phyloP scores from a whole-genome alignment of 2,113 vertebrate genomes.

The Sprattus sprattus region DNA sequence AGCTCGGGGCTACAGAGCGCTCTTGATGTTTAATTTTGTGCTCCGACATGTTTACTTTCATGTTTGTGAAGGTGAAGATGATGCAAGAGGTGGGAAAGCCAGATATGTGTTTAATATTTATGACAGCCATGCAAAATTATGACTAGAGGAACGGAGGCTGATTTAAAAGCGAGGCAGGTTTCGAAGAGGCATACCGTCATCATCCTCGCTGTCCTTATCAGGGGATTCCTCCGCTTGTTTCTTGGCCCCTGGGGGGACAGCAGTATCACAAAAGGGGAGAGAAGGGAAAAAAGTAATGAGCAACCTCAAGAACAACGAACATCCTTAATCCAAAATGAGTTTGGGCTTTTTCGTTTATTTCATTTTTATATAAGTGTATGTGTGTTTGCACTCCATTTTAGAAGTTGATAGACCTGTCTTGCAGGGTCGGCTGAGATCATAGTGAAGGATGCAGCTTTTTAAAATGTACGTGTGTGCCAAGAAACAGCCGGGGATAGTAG shows the following conservation, averaged over 20 bases:
- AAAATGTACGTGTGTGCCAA: no score
- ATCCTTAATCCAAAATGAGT: not conserved
- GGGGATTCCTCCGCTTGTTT: not conserved
- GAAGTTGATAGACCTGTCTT: not conserved
- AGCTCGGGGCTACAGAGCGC: not conserved
- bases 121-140: not conserved
- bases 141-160: not conserved
- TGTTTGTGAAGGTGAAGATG: not conserved
- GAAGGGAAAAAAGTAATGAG: not conserved
- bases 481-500: no score
- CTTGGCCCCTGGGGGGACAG: not conserved
- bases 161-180: not conserved
- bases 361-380: no score
- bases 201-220: constrained; percentile 17
- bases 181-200: not conserved
- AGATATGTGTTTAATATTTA: constrained; percentile 2
- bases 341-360: not conserved
- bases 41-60: constrained; percentile 12
- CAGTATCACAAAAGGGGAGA: not conserved
- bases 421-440: not conserved
- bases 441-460: no score
- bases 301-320: not conserved
- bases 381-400: not conserved
- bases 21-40: constrained; percentile 12
- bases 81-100: constrained; percentile 8